Evolutionary conservation across 2,888 invertebrate species (phyloP), one percentile per base, ranked within the genome.

Genomic region (Operophtera brumata): DNA sequence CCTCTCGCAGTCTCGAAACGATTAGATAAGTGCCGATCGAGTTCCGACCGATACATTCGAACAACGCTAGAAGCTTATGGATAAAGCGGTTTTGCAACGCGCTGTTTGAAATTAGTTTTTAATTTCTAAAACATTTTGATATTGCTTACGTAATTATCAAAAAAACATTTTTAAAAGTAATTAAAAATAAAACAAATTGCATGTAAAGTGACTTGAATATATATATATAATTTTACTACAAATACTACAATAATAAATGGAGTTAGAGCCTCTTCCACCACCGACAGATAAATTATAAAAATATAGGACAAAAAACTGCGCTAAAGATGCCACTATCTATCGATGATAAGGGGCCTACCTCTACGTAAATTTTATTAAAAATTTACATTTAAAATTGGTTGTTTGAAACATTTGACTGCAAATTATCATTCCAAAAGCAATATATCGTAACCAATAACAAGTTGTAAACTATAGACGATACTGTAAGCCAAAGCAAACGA

Each of bases 401-500:
- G 28, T 28, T 28, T 28, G 28, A 28, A 9, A 6, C 44, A 26
- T 32, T 56, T 48, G 56, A 45, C 53, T 47, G 41, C 25, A 32
- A 41, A 50, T 14, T 41, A 55, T 50, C 48, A 59, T 56, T 59
- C 54, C 57, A 42, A 46, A 47, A 39, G 11, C 47, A n/a, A 37
- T 4, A 26, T 45, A 37, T 20, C 36, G 49, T 47, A 54, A 56
- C 37, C 55, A 61, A 57, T 63, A 56, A 46, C 58, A 57, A 61
- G 43, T 35, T 55, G 55, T 30, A 47, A 51, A 58, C 47, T 43
- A 59, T 61, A 56, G 62, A 64, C 58, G 64, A 66, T 64, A 61
- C 55, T 53, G 51, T 60, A 78, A 78, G 84, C 84, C 85, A 86
- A 86, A 86, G 77, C 70, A 69, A 78, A 80, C 73, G 73, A 79